Evolutionary conservation across 2,888 invertebrate species (phyloP).

Genomic region (Orgyia antiqua): DNA sequence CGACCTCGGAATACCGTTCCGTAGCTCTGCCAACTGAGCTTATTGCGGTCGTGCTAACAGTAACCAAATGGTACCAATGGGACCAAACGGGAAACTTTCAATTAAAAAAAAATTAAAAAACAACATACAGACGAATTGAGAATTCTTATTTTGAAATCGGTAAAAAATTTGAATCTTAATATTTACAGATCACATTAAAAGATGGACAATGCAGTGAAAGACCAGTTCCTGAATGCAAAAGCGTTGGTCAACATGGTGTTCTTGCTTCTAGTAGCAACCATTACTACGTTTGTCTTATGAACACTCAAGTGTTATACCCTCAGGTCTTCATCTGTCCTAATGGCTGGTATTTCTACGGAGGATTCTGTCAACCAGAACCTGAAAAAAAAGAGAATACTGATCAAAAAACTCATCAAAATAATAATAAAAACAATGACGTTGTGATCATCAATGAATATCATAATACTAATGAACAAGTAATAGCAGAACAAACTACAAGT

Average conservation of each 20-base stretch:
- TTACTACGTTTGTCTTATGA: constrained; percentile 61
- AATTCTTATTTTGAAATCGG: too few relatives aligned
- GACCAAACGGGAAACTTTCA: too few relatives aligned
- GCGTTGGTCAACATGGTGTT: constrained; percentile 50
- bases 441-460: not conserved
- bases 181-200: constrained; percentile 43
- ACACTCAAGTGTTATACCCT: constrained; percentile 40
- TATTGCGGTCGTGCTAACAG: too few relatives aligned
- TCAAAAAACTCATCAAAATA: not conserved
- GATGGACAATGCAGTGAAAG: constrained; percentile 53
- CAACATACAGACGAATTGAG: too few relatives aligned
- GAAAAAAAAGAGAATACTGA: constrained; percentile 7
- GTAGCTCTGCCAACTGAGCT: too few relatives aligned
- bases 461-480: constrained; percentile 2
- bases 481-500: constrained; percentile 6
- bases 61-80: too few relatives aligned
- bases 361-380: constrained; percentile 52
- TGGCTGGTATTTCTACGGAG: constrained; percentile 60
- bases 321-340: constrained; percentile 68
- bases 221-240: constrained; percentile 49
- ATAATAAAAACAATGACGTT: not conserved
- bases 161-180: too few relatives aligned
- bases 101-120: too few relatives aligned
- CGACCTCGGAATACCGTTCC: too few relatives aligned
- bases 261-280: constrained; percentile 50